Evolutionary conservation across 2,113 vertebrate genomes (phyloP).

Genomic region (Lathamus discolor): DNA sequence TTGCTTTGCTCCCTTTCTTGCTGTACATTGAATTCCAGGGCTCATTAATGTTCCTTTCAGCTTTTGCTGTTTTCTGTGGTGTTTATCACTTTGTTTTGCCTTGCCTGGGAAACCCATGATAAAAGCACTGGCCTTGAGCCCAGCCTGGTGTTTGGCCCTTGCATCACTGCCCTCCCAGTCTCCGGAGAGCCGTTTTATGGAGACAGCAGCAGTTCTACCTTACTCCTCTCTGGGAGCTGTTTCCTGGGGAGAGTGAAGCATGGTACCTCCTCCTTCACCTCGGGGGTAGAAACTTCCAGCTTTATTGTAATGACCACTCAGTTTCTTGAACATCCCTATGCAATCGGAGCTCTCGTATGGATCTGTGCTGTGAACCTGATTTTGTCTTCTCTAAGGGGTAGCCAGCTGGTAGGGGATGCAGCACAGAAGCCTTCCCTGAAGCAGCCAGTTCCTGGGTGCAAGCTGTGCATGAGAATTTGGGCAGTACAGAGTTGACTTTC

Average conservation of each 20-base stretch:
- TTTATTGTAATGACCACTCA: background rate
- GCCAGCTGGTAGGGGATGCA: background rate
- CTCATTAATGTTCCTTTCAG: background rate
- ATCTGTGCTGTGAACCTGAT: background rate
- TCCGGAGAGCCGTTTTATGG: background rate
- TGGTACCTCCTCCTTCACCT: background rate
- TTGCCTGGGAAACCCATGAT: background rate
- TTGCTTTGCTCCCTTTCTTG: background rate
- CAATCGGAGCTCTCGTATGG: background rate
- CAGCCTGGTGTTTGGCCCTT: background rate
- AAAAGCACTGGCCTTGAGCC: background rate
- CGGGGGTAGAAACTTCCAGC: accelerated
- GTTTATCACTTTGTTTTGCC: background rate
- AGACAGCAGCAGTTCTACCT: background rate
- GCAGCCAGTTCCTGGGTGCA: background rate
- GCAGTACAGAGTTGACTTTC: background rate
- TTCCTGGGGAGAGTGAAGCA: background rate
- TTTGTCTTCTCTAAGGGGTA: accelerated
- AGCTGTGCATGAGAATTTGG: background rate
- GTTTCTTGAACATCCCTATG: background rate
- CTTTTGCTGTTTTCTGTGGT: background rate
- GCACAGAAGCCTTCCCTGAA: background rate
- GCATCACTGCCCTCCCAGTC: background rate
- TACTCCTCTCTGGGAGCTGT: background rate
- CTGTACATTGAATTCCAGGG: background rate